These are phyloP conservation scores for Ormyrus nitidulus DNA, from an alignment of 2,888 invertebrate genomes.

Conservation along the genomic window DNA sequence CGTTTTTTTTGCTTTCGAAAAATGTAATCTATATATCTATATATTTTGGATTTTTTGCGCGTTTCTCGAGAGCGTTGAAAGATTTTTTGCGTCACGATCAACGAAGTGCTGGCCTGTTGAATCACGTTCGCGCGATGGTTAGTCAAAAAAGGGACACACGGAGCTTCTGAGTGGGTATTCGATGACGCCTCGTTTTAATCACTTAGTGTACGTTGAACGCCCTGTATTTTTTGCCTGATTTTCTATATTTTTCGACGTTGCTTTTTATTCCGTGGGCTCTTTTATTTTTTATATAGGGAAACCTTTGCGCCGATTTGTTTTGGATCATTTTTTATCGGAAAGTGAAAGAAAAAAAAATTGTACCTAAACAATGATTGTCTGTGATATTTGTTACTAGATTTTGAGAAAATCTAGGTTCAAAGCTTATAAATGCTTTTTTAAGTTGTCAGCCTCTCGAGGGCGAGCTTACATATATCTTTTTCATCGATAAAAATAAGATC, in stretches of 20 bases:
- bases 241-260: neutral
- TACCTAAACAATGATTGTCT: slow-evolving; percentile 52
- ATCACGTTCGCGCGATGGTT: slow-evolving; percentile 55
- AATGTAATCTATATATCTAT: slow-evolving; percentile 7
- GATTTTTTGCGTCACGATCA: slow-evolving; percentile 69
- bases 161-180: slow-evolving; percentile 47
- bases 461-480: neutral
- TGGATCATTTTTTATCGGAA: slow-evolving; percentile 24
- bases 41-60: slow-evolving; percentile 37
- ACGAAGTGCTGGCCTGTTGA: slow-evolving; percentile 73
- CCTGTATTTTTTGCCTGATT: neutral
- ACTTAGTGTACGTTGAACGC: neutral
- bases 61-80: slow-evolving; percentile 42
- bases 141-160: slow-evolving; percentile 57
- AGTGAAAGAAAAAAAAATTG: slow-evolving; percentile 25
- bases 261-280: neutral
- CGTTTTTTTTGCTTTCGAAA: neutral
- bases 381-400: slow-evolving; percentile 55
- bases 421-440: slow-evolving; percentile 39
- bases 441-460: slow-evolving; percentile 33
- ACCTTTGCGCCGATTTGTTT: neutral
- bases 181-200: slow-evolving; percentile 37
- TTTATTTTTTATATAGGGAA: neutral
- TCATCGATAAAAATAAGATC: neutral
- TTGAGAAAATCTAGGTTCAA: slow-evolving; percentile 49